These are phyloP conservation scores for Centropus bengalensis DNA, from an alignment of 2,113 vertebrate species.

Conservation along the genomic window DNA sequence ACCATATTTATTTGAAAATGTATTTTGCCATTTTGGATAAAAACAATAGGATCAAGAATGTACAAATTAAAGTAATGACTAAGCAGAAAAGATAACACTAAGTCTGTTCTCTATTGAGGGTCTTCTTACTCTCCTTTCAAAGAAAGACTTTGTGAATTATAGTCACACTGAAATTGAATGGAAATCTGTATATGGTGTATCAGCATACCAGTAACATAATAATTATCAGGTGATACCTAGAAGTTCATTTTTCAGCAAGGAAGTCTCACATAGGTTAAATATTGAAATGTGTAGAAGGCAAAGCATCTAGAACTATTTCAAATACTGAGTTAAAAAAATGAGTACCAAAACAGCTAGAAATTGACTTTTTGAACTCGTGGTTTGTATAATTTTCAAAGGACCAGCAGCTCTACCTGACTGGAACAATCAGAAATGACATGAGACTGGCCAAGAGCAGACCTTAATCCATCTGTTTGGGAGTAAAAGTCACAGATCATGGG, in stretches of 20 bases:
- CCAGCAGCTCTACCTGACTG: neutral
- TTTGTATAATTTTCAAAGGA: neutral
- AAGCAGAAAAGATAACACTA: neutral
- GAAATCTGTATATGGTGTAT: neutral
- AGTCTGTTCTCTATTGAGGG: neutral
- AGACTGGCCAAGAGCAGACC: neutral
- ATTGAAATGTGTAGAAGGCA: neutral
- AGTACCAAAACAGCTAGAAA: neutral
- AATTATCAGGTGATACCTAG: neutral
- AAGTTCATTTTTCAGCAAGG: neutral
- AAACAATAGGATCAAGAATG: neutral
- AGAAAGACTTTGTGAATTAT: neutral
- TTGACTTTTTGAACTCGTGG: neutral
- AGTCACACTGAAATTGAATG: neutral
- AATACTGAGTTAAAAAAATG: neutral
- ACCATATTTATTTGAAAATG: neutral
- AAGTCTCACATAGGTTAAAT: neutral
- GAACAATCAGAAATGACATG: neutral
- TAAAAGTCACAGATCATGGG: neutral
- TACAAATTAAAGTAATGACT: neutral
- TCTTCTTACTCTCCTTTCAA: neutral
- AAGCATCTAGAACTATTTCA: neutral
- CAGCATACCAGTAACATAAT: neutral
- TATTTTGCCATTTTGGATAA: neutral
- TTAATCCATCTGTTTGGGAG: constrained; percentile 1